Percentiles rank a stretch among this genome's conserved stretches.
Conservation (phyloP, 2,113 vertebrate species). For the Macrotis lagotis region DNA sequence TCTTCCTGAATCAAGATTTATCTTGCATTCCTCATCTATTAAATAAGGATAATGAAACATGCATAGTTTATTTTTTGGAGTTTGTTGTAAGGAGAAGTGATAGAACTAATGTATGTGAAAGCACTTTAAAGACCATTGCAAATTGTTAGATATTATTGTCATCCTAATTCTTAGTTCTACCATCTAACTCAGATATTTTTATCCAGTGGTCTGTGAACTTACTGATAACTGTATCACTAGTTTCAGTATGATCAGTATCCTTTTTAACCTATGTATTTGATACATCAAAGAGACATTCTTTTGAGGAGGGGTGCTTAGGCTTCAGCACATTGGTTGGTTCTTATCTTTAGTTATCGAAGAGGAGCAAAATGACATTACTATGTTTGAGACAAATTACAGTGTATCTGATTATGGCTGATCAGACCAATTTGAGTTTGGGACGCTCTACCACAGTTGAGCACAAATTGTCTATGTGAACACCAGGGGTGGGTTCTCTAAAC, state of each 20-base stretch:
- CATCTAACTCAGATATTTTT: not conserved
- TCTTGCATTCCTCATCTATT: not conserved
- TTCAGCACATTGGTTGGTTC: not conserved
- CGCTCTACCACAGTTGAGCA: too few species aligned
- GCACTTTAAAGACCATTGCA: not conserved
- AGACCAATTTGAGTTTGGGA: too few species aligned
- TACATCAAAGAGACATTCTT: not conserved
- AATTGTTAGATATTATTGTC: not conserved
- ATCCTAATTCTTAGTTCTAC: not conserved
- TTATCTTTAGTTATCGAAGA: too few species aligned
- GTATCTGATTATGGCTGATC: too few species aligned
- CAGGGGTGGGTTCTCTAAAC: too few species aligned
- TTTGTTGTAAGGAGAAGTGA: not conserved
- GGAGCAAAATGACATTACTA: too few species aligned
- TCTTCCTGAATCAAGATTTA: not conserved
- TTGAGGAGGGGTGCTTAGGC: not conserved
- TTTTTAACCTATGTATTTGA: not conserved
- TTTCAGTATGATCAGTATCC: not conserved
- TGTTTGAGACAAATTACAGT: too few species aligned
- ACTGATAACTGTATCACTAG: not conserved
- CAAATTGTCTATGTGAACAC: too few species aligned
- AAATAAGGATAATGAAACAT: not conserved
- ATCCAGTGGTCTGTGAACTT: not conserved
- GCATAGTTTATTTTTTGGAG: not conserved
- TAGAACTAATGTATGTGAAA: not conserved